Evolutionary conservation across 2,888 invertebrate genomes (phyloP).

Genomic region (Lasioglossum morio): DNA sequence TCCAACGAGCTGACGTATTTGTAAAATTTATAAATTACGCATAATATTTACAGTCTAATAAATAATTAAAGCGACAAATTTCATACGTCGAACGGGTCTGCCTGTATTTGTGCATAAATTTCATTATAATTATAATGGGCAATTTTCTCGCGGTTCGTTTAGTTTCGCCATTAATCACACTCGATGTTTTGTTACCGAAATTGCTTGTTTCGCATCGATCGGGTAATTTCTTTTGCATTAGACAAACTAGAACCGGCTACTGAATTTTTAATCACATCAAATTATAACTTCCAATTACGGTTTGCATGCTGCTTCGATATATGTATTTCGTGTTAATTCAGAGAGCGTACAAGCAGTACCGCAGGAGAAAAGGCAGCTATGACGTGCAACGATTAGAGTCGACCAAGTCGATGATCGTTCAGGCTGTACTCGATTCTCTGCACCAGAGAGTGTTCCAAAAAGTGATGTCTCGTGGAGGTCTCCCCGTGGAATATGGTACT

Average conservation of each 20-base stretch:
- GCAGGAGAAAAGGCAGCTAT: slow-evolving; percentile 33
- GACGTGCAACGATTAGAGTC: slow-evolving; percentile 51
- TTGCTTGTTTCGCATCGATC: neutral
- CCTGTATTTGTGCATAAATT: neutral
- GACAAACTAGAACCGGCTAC: neutral
- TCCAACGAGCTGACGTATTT: neutral
- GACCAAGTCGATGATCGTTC: slow-evolving; percentile 65
- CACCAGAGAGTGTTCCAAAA: slow-evolving; percentile 69
- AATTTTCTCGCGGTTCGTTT: neutral
- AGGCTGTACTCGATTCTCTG: slow-evolving; percentile 71
- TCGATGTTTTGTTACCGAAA: neutral
- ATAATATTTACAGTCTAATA: neutral
- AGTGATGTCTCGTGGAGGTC: slow-evolving; percentile 62
- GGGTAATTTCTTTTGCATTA: neutral
- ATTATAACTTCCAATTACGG: slow-evolving; percentile 4
- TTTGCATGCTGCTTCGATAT: neutral
- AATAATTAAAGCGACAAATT: neutral
- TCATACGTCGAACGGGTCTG: neutral
- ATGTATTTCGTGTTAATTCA: slow-evolving; percentile 22
- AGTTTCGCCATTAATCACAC: no score
- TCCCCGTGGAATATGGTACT: slow-evolving; percentile 70
- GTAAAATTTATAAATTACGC: neutral
- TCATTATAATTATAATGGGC: neutral
- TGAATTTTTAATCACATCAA: neutral
- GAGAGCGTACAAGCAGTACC: slow-evolving; percentile 69